Conservation (phyloP, 1,140 invertebrate species). For the Planococcus citri region DNA sequence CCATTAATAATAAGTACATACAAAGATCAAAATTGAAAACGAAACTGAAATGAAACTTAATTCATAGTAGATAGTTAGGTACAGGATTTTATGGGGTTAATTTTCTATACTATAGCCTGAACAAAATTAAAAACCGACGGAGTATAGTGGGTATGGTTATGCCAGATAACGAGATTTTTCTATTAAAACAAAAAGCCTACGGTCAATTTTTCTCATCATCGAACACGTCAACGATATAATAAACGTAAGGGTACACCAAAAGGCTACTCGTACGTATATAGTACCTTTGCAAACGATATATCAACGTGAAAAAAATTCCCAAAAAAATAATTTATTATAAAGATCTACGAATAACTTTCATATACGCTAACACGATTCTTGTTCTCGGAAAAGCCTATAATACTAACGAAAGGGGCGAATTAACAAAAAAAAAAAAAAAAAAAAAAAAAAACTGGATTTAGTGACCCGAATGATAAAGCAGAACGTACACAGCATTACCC, state of each 20-base stretch:
- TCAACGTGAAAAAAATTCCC: neutral
- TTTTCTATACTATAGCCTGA: no score
- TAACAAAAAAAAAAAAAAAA: no score
- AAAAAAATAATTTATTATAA: slow-evolving; percentile 5
- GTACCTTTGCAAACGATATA: neutral
- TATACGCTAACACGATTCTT: neutral
- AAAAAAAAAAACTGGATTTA: slow-evolving; percentile 17
- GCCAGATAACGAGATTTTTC: neutral
- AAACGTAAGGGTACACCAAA: neutral
- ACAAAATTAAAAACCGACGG: neutral
- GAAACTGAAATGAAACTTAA: no score
- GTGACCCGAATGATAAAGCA: slow-evolving; percentile 16
- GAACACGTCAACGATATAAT: neutral
- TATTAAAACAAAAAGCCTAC: neutral
- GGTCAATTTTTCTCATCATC: neutral
- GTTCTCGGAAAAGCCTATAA: neutral
- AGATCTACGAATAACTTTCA: neutral
- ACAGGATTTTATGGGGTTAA: no score
- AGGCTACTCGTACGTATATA: no score
- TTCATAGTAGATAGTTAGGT: no score
- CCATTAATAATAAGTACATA: no score
- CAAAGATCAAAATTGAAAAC: no score
- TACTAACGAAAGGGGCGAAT: slow-evolving; percentile 17
- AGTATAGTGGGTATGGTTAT: neutral
- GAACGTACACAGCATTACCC: neutral